Percentiles rank a stretch among this genome's conserved stretches.
These are phyloP conservation scores for Thecocarcelia acutangulata DNA, from an alignment of 2,888 invertebrate genomes.

Conservation along the genomic window DNA sequence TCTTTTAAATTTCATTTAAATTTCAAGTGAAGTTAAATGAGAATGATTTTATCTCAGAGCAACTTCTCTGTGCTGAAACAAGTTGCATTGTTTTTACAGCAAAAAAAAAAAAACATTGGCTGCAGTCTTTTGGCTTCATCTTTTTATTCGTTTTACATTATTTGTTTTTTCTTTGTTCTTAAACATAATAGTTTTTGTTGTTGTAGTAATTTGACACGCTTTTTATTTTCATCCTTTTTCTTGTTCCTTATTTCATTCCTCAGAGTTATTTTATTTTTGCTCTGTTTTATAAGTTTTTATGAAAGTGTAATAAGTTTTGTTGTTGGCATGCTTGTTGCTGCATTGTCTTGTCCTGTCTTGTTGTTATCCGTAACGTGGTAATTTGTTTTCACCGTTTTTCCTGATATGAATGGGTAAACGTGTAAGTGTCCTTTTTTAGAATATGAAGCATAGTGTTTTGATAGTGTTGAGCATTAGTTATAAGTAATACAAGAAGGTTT, in stretches of 20 bases:
- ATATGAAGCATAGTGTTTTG: conserved; percentile 14
- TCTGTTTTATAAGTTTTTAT: not conserved
- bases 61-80: not conserved
- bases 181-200: conserved; percentile 18
- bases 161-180: conserved; percentile 5
- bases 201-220: conserved; percentile 47
- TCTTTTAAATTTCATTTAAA: conserved; percentile 37
- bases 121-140: conserved; percentile 42
- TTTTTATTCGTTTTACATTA: not conserved
- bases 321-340: not conserved
- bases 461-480: conserved; percentile 16
- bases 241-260: conserved; percentile 12
- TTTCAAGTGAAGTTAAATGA: conserved; percentile 42
- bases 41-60: conserved; percentile 32
- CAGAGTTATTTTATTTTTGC: not conserved
- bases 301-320: conserved; percentile 12
- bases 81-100: conserved; percentile 13
- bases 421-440: conserved; percentile 2
- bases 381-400: conserved; percentile 17
- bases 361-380: conserved; percentile 39
- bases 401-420: not conserved
- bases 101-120: conserved; percentile 38
- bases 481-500: conserved; percentile 33
- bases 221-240: conserved; percentile 12
- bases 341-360: conserved; percentile 32